Evolutionary conservation across 2,888 invertebrate species (phyloP).

Genomic region (Romanomermis culicivorax): DNA sequence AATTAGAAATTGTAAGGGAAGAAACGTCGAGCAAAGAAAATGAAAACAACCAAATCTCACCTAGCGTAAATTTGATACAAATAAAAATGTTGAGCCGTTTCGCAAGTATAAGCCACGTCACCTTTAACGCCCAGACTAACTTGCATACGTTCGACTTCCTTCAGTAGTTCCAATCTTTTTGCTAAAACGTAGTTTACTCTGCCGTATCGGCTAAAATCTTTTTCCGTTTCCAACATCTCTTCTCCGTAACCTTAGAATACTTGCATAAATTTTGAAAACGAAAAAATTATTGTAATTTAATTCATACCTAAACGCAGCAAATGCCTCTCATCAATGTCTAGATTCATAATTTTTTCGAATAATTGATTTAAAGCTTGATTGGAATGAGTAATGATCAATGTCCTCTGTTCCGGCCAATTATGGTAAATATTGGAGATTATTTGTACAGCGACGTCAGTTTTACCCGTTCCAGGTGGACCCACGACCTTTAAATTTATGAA

Average conservation of each 20-base stretch:
- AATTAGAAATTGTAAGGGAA: too few relatives aligned
- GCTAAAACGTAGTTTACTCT: slow-evolving; percentile 92
- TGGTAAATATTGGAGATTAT: slow-evolving; percentile 98
- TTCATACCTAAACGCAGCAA: slow-evolving; percentile 56
- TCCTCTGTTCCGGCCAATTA: slow-evolving; percentile 93
- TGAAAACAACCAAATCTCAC: too few relatives aligned
- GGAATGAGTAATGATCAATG: slow-evolving; percentile 92
- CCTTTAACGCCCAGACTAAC: slow-evolving; percentile 59
- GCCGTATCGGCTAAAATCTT: slow-evolving; percentile 94
- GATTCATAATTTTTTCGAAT: slow-evolving; percentile 91
- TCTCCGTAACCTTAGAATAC: slow-evolving; percentile 57
- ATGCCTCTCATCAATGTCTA: slow-evolving; percentile 94
- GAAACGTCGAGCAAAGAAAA: too few relatives aligned
- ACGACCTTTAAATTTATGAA: slow-evolving; percentile 40
- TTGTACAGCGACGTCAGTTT: slow-evolving; percentile 97
- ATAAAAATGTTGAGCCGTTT: slow-evolving; percentile 93
- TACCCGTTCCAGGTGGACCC: slow-evolving; percentile 74
- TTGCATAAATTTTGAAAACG: neutral
- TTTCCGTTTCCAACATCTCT: slow-evolving; percentile 90
- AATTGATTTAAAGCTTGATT: slow-evolving; percentile 97
- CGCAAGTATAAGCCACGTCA: slow-evolving; percentile 86
- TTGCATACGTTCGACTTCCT: slow-evolving; percentile 66
- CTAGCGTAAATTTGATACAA: slow-evolving; percentile 47
- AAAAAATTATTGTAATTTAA: neutral
- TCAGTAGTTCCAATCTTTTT: slow-evolving; percentile 66